A percentile compares a stretch with the other conserved stretches of the same genome.
These are phyloP conservation scores for Tychaedon coryphoeus DNA, from an alignment of 2,113 vertebrate genomes.

Conservation along the genomic window DNA sequence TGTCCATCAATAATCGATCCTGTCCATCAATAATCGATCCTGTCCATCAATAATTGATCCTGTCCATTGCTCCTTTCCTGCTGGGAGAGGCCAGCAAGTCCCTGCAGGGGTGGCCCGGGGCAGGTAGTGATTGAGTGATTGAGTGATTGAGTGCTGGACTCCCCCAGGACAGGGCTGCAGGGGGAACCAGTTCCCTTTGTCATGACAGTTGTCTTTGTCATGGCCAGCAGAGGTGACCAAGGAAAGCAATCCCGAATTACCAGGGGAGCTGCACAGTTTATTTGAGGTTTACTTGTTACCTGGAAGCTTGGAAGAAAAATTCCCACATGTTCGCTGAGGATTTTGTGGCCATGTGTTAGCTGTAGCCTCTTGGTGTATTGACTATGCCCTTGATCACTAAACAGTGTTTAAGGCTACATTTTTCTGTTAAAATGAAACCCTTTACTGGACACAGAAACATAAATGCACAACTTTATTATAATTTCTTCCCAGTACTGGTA, in stretches of 20 bases:
- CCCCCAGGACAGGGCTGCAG: rapidly evolving
- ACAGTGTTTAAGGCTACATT: neutral
- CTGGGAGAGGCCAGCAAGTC: neutral
- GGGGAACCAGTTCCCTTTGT: neutral
- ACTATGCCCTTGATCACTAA: neutral
- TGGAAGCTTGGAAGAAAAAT: neutral
- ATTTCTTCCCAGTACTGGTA: neutral
- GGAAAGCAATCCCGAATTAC: neutral
- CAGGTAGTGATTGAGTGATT: neutral
- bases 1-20: too few species aligned
- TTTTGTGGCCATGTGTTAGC: neutral
- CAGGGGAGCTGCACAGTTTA: neutral
- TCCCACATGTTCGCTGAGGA: rapidly evolving
- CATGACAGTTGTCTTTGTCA: too few species aligned
- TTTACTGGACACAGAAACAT: neutral
- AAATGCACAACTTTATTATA: neutral
- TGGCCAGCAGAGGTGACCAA: neutral
- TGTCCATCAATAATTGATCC: neutral
- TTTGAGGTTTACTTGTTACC: neutral
- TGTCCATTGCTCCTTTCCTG: neutral
- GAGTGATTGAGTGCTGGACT: neutral
- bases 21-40: too few species aligned
- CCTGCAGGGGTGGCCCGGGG: neutral
- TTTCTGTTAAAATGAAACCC: neutral
- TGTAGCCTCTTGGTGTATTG: neutral